These are phyloP conservation scores for Leuciscus waleckii DNA, from an alignment of 2,797 vertebrate species.

Conservation along the genomic window DNA sequence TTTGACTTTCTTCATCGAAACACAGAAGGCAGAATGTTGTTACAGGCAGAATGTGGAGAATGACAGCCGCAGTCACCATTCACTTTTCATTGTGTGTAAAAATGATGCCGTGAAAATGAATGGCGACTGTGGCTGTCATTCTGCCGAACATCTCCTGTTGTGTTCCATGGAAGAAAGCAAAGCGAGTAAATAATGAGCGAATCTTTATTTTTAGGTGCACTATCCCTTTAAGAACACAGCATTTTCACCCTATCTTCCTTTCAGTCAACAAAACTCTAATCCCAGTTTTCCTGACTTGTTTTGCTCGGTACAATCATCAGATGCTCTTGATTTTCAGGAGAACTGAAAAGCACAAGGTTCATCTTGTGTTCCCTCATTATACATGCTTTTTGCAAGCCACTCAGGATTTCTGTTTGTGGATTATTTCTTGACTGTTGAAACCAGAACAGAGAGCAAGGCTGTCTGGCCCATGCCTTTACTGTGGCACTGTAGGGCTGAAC, in stretches of 20 bases:
- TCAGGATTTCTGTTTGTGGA: conserved; percentile 9
- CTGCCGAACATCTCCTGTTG: not conserved
- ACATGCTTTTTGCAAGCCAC: conserved; percentile 19
- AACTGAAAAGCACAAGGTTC: conserved; percentile 33
- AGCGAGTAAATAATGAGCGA: not conserved
- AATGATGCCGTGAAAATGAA: not conserved
- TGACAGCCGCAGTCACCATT: not conserved
- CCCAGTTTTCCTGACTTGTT: conserved; percentile 66
- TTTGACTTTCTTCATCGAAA: not conserved
- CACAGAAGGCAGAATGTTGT: not conserved
- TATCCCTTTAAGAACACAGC: conserved; percentile 9
- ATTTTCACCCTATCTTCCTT: conserved; percentile 72
- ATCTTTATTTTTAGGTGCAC: not conserved
- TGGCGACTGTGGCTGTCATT: not conserved
- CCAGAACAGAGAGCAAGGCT: not conserved
- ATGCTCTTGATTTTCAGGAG: conserved; percentile 8
- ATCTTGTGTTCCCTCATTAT: conserved; percentile 24
- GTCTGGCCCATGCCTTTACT: not conserved
- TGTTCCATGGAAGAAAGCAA: not conserved
- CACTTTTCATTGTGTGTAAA: conserved; percentile 1
- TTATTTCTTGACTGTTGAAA: not conserved
- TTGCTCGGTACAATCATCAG: conserved; percentile 58
- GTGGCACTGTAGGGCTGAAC: not conserved
- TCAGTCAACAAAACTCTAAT: conserved; percentile 70
- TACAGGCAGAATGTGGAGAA: not conserved